Conservation (phyloP, 2,113 vertebrate species). For the Xerus inauris region DNA sequence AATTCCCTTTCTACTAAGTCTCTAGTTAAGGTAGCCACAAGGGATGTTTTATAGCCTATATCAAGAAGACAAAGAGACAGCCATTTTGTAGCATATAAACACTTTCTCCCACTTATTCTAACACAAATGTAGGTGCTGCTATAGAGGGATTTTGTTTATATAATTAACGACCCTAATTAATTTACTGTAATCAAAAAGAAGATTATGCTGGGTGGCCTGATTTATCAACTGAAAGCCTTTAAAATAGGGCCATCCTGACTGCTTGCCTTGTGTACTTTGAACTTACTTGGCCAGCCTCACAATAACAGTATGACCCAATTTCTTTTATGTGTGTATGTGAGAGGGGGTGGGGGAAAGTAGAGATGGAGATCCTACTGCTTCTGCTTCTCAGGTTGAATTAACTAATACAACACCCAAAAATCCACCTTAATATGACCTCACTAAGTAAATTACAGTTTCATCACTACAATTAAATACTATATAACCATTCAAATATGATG, state of each 20-base stretch:
- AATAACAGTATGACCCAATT: neutral
- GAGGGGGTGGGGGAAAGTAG: no score
- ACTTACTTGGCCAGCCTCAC: neutral
- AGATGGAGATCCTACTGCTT: neutral
- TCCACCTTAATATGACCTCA: neutral
- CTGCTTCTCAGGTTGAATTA: neutral
- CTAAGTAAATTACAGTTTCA: constrained; percentile 25
- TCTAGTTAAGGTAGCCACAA: neutral
- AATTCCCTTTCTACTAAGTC: constrained; percentile 17
- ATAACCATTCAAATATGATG: constrained; percentile 12
- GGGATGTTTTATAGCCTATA: neutral
- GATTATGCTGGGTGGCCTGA: neutral
- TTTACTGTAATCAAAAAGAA: neutral
- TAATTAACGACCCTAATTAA: neutral
- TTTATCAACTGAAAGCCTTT: neutral
- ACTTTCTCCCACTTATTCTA: neutral
- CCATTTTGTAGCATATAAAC: neutral
- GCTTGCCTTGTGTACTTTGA: neutral
- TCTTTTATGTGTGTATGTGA: neutral
- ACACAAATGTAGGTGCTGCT: neutral
- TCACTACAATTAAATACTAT: constrained; percentile 39
- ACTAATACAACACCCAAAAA: neutral
- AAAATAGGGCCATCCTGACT: neutral
- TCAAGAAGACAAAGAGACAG: neutral
- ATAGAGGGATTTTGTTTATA: constrained; percentile 21